Conservation (phyloP, 2,113 vertebrate genomes). For the Catharus fuscescens region DNA sequence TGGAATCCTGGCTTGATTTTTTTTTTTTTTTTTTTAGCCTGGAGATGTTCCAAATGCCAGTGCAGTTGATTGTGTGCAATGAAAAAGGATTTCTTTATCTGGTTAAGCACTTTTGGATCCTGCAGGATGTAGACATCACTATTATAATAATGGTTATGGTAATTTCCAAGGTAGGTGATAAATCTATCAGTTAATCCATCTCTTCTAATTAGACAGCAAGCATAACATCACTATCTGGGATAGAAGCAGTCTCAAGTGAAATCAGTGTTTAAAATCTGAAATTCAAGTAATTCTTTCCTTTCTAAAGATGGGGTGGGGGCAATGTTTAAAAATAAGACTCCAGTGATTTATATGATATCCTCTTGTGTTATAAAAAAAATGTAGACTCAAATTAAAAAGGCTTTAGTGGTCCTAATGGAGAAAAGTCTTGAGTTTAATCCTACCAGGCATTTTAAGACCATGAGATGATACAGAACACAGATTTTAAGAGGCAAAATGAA, state of each 20-base stretch:
- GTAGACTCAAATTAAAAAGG: neutral
- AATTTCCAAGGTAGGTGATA: conserved; percentile 16
- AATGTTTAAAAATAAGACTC: conserved; percentile 33
- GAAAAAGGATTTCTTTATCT: neutral
- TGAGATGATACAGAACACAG: neutral
- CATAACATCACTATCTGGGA: neutral
- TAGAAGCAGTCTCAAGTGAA: neutral
- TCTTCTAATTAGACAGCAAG: conserved; percentile 42
- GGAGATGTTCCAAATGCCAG: neutral
- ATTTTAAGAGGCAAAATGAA: conserved; percentile 39
- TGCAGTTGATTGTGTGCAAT: neutral
- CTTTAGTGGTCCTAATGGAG: conserved; percentile 3
- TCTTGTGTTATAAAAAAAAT: conserved; percentile 7
- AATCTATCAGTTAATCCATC: neutral
- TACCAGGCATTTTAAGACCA: conserved; percentile 3
- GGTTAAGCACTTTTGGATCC: neutral
- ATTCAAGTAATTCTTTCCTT: conserved; percentile 8
- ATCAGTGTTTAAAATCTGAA: conserved; percentile 41
- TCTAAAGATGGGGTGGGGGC: neutral
- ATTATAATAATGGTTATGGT: neutral
- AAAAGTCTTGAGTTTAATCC: conserved; percentile 37
- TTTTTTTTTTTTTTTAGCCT: neutral
- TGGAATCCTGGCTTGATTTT: neutral
- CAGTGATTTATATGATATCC: neutral
- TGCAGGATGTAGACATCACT: neutral